These are phyloP conservation scores for Stylophora pistillata DNA, from an alignment of 64 coral and sea anemone genomes.

Conservation along the genomic window DNA sequence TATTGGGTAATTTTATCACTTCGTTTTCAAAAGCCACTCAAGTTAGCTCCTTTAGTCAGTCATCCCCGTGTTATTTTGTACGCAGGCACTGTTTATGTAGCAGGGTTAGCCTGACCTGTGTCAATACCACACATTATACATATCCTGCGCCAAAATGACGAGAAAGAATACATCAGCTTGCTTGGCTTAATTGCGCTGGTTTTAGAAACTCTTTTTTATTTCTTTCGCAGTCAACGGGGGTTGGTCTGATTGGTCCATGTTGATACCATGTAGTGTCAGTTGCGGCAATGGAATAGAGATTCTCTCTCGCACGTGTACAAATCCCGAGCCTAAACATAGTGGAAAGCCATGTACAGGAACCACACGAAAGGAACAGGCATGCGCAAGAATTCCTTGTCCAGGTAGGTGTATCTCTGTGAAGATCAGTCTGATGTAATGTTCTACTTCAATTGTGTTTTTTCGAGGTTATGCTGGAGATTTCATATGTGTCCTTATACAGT, in stretches of 20 bases:
- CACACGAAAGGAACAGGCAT: background rate
- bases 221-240: slow-evolving; percentile 45
- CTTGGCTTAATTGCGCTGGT: too few species aligned
- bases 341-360: background rate
- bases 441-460: background rate
- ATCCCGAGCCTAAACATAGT: slow-evolving; percentile 13
- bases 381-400: slow-evolving; percentile 14
- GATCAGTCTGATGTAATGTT: background rate
- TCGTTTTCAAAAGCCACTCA: too few species aligned
- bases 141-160: too few species aligned
- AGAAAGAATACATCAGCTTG: too few species aligned
- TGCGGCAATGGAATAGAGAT: slow-evolving; percentile 65
- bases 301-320: slow-evolving; percentile 17
- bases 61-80: too few species aligned
- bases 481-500: too few species aligned
- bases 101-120: too few species aligned
- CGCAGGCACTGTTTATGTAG: too few species aligned
- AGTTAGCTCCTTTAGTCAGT: too few species aligned
- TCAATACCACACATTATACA: too few species aligned
- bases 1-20: too few species aligned
- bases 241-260: slow-evolving; percentile 69
- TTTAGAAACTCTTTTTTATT: background rate
- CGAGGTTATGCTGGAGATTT: too few species aligned
- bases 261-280: slow-evolving; percentile 41
- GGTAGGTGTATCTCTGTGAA: background rate